Conservation (phyloP, 2,888 invertebrate genomes). For the Antitype chi region DNA sequence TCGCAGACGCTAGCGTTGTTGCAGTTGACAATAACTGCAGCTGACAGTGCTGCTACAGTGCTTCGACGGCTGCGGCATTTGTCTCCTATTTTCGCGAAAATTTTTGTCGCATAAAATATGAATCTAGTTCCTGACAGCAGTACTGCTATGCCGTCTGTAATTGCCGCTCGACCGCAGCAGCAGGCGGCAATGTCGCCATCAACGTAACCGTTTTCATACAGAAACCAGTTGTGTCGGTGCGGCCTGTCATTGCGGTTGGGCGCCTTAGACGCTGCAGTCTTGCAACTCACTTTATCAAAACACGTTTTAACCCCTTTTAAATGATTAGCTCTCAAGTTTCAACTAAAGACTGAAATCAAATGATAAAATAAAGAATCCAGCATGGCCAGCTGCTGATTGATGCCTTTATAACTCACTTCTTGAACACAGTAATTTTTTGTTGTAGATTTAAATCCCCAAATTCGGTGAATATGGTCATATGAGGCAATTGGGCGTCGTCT, state of each 20-base stretch:
- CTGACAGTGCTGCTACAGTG: background rate
- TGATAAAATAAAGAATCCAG: constrained; percentile 1
- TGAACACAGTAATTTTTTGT: constrained; percentile 92
- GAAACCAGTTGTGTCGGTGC: too few species aligned
- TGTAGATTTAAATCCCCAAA: constrained; percentile 92
- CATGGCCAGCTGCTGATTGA: background rate
- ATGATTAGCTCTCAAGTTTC: background rate
- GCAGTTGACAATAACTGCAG: background rate
- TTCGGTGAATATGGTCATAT: constrained; percentile 93
- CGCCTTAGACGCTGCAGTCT: too few species aligned
- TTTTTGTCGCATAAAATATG: background rate
- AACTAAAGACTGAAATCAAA: background rate
- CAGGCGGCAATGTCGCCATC: too few species aligned
- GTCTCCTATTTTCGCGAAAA: background rate
- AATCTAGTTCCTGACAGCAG: too few species aligned
- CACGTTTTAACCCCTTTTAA: background rate
- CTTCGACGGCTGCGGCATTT: background rate
- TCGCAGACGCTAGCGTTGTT: background rate
- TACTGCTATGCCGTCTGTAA: too few species aligned
- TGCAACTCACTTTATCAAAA: background rate
- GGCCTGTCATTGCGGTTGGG: too few species aligned
- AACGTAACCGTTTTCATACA: too few species aligned
- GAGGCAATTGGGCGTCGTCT: constrained; percentile 84
- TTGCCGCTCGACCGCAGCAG: too few species aligned
- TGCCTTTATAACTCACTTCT: constrained; percentile 78